phyloP scores from a whole-genome alignment of 1,140 invertebrate species.

The Heterodera schachtii region DNA sequence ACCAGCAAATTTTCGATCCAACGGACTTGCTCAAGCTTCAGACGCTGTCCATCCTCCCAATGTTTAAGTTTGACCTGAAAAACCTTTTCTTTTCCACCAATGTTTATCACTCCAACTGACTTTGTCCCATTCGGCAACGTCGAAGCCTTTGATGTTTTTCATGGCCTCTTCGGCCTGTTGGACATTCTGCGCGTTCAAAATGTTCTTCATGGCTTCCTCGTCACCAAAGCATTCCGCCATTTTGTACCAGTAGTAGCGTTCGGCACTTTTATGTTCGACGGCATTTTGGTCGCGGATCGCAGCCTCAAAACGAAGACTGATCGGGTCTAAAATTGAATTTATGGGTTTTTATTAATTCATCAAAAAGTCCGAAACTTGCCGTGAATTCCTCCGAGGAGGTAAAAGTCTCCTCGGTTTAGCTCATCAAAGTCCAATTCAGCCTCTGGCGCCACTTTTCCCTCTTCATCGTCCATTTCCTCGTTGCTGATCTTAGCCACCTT shows the following conservation, averaged over 20 bases:
- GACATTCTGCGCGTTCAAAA: constrained; percentile 43
- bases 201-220: constrained; percentile 53
- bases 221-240: constrained; percentile 58
- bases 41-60: constrained; percentile 54
- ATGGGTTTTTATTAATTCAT: neutral
- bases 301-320: constrained; percentile 50
- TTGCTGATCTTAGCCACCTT: constrained; percentile 41
- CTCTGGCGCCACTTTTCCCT: constrained; percentile 34
- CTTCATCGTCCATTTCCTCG: constrained; percentile 34
- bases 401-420: constrained; percentile 50
- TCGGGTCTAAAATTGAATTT: constrained; percentile 27
- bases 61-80: constrained; percentile 48
- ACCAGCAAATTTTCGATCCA: constrained; percentile 55
- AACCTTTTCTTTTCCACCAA: too few relatives aligned
- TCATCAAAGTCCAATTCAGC: constrained; percentile 59
- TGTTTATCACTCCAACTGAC: too few relatives aligned
- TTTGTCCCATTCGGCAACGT: constrained; percentile 53
- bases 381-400: constrained; percentile 56
- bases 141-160: constrained; percentile 54
- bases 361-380: constrained; percentile 37
- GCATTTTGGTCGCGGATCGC: constrained; percentile 47
- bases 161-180: constrained; percentile 53
- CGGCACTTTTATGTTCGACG: constrained; percentile 58
- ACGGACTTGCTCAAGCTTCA: constrained; percentile 55
- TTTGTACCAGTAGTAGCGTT: constrained; percentile 64